Evolutionary conservation across 2,797 vertebrate species (phyloP), one percentile per base, ranked within the genome.

Genomic region (Muraenolepis orangiensis): DNA sequence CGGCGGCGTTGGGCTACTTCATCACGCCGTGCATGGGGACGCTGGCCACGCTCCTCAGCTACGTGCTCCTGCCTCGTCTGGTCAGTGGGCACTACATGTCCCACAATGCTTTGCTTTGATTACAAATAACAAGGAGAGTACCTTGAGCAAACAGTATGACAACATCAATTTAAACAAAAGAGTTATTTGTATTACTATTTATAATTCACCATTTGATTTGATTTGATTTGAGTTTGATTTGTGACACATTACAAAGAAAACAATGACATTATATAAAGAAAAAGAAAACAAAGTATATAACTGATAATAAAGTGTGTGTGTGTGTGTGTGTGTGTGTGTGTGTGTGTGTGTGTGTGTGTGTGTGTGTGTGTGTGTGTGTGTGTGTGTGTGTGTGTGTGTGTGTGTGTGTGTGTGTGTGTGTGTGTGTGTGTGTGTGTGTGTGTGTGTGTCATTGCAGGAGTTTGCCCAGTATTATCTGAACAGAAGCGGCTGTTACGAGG

Each of bases 1-100:
- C 88, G 0, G 93, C 94, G 0, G 96, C 96, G 10, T 71, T 97
- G 82, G 94, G 94, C 0, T 98, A 98, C 87, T 98, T 98, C 83
- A 73, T 96, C 90, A 96, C 95, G 0, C 96, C 96, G 0, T 98
- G 96, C 1, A 81, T 95, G 6, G 96, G 96, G 28, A 96, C 94
- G 1, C 79, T 96, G 42, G 0, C 95, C 70, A 95, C 96, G 0
- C 94, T 96, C 13, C 5, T 91, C 72, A 94, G 95, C 76, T 97
- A 97, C 88, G 70, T 96, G 84, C 72, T 94, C 67, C 92, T 97
- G 72, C 86, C 91, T 7, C 91, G 89, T 29, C 89, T 96, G 94
- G 96, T 96, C 77, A 91, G 94, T 91, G 3, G 10, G n/a, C 12
- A 32, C 11, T 12, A n/a, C 40, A 12, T 3, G 11, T 32, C 66